Base-by-base conservation (phyloP, 2,113 vertebrate genomes). In the Amphiprion ocellaris region DNA sequence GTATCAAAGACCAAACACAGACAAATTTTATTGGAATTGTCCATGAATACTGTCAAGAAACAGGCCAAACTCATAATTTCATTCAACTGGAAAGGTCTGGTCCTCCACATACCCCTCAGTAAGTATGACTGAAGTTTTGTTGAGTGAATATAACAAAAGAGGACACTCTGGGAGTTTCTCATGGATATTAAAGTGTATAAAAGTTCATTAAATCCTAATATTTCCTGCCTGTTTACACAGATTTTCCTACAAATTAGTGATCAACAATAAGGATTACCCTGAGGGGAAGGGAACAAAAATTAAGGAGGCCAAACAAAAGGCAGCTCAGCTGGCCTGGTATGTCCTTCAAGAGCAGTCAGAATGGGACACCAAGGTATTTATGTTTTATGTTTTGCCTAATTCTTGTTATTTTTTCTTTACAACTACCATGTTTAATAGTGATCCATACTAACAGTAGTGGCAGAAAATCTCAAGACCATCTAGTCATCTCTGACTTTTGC, bases 261-360 rank as follows among this genome's bases (percentile, higher is more conserved):
- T 94, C 1, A 10, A 74, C 3, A 0, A 30, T 0, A 86, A 50
- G 12, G 67, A 88, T 5, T 94, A 93, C 37, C 84, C 90, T 12
- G 81, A 61, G 21, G 87, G 41, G 44, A 17, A 49, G 1, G 93
- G 92, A 9, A 21, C 21, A 90, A 69, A 5, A 87, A 0, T 7
- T 21, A 21, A 0, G 1, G 83, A 92, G 7, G 93, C 94, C 5
- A 87, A 19, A 83, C 89, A 88, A 39, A 79, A 85, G 1, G 93
- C 94, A 16, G 93, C 94, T 49, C 46, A 67, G 61, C 47, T 63
- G 17, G 91, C 92, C n/a, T 92, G 68, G 88, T 59, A 2, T 55
- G 69, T 65, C 33, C 69, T 94, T 28, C 47, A 69, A 6, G 62
- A 85, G 2, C 74, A 87, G 39, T 75, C 82, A 0, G 76, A 82